Conservation (phyloP, 2,113 vertebrate genomes). For the Pseudolaguvia tuberculata region DNA sequence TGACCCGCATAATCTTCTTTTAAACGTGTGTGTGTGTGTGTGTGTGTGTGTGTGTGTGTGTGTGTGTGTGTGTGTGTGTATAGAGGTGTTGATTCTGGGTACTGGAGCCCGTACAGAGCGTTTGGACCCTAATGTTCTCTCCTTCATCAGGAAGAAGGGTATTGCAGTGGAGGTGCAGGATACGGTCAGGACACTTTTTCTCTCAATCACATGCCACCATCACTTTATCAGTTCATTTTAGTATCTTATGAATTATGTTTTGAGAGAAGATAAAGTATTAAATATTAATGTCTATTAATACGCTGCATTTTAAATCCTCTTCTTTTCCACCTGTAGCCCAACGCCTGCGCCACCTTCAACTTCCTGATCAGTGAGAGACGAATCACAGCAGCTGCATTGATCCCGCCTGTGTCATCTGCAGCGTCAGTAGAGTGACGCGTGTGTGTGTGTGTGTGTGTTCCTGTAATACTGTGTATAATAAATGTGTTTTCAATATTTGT, state of each 20-base stretch:
- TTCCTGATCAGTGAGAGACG: constrained; percentile 81
- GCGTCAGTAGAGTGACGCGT: constrained; percentile 39
- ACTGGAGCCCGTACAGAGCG: constrained; percentile 77
- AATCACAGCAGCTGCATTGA: constrained; percentile 78
- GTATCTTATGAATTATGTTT: too few species aligned
- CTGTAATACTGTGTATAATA: constrained; percentile 4
- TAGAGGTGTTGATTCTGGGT: constrained; percentile 93
- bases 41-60: neutral
- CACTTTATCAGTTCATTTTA: neutral
- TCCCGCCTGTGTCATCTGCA: constrained; percentile 67
- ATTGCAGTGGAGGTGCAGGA: constrained; percentile 91
- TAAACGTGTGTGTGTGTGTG: too few species aligned
- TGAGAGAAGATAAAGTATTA: too few species aligned
- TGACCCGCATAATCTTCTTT: neutral
- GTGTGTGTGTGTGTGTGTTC: neutral
- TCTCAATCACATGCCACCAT: neutral
- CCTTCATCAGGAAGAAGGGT: constrained; percentile 73
- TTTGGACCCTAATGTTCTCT: constrained; percentile 67
- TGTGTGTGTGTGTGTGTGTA: constrained; percentile 19
- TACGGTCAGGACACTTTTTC: constrained; percentile 72
- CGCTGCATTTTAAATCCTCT: neutral
- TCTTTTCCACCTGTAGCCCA: constrained; percentile 68
- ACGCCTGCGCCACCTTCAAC: constrained; percentile 96
- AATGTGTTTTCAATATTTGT: neutral
- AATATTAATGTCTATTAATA: neutral